Evolutionary conservation across 1,140 invertebrate species (phyloP).

Genomic region (Diabrotica virgifera): DNA sequence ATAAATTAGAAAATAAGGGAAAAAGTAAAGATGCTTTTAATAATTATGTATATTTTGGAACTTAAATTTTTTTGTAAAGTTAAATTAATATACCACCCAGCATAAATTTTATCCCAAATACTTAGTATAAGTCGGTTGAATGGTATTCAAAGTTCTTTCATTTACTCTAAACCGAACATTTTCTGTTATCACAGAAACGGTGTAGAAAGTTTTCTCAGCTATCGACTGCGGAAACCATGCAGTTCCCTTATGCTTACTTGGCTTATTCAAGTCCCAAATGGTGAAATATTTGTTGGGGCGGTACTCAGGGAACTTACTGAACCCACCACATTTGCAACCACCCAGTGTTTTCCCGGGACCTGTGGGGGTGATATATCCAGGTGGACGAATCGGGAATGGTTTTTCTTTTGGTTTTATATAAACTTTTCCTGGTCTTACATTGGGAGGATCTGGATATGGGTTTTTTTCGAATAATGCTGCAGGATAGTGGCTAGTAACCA

Average conservation of each 20-base stretch:
- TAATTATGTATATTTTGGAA: no score
- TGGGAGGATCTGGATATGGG: slow-evolving; percentile 37
- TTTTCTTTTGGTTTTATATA: slow-evolving; percentile 37
- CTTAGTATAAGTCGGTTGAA: slow-evolving; percentile 36
- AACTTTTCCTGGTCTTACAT: slow-evolving; percentile 31
- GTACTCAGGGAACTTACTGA: slow-evolving; percentile 40
- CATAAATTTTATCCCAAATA: slow-evolving; percentile 18
- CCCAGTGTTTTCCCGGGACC: slow-evolving; percentile 40
- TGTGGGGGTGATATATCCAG: slow-evolving; percentile 38
- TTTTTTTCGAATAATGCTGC: slow-evolving; percentile 39
- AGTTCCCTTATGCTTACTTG: slow-evolving; percentile 19
- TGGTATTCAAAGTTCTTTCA: slow-evolving; percentile 30
- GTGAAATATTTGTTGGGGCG: slow-evolving; percentile 33
- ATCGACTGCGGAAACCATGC: slow-evolving; percentile 35
- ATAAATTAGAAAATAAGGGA: no score
- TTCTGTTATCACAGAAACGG: slow-evolving; percentile 32
- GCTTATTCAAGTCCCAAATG: slow-evolving; percentile 22
- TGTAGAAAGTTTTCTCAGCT: slow-evolving; percentile 35
- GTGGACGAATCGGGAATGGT: slow-evolving; percentile 12
- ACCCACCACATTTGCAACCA: slow-evolving; percentile 43
- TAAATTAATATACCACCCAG: background rate
- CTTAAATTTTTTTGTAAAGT: no score
- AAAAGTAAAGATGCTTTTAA: no score
- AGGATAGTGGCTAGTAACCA: slow-evolving; percentile 32
- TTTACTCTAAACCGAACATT: slow-evolving; percentile 37